Evolutionary conservation across 1,140 invertebrate species (phyloP).

Genomic region (Tetramorium alpestre): DNA sequence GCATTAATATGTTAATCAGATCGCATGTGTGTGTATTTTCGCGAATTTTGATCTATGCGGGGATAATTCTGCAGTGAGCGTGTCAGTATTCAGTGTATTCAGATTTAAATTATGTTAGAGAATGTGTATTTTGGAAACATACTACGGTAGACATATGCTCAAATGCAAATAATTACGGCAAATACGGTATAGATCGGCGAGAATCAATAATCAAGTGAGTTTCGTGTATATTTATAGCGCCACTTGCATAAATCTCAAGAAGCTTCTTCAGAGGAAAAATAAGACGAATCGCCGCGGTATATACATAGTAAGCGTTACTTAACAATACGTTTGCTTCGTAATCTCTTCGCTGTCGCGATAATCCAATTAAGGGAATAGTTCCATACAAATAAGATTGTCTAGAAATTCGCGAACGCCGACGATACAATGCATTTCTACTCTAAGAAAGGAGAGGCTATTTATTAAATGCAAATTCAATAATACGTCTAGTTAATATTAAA

Average conservation of each 20-base stretch:
- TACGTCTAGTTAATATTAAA: background rate
- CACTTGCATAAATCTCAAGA: background rate
- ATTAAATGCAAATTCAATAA: background rate
- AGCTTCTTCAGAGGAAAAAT: background rate
- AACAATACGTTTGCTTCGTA: constrained; percentile 30
- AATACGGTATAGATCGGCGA: background rate
- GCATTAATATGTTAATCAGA: constrained; percentile 42
- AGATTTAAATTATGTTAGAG: constrained; percentile 1
- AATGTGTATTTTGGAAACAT: background rate
- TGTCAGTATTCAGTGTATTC: background rate
- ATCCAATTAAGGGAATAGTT: constrained; percentile 49
- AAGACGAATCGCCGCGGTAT: background rate
- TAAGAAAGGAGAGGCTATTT: background rate
- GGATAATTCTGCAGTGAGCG: constrained; percentile 3
- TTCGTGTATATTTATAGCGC: background rate
- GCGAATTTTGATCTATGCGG: background rate
- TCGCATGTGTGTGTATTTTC: background rate
- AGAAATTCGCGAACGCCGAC: background rate
- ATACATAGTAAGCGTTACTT: background rate
- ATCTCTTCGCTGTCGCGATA: constrained; percentile 29
- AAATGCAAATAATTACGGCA: constrained; percentile 1
- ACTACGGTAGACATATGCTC: background rate
- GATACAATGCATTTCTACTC: background rate
- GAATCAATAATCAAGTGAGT: background rate
- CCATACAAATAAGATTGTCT: constrained; percentile 44